Conservation (phyloP, 2,113 vertebrate genomes). For the Amphilophus citrinellus region DNA sequence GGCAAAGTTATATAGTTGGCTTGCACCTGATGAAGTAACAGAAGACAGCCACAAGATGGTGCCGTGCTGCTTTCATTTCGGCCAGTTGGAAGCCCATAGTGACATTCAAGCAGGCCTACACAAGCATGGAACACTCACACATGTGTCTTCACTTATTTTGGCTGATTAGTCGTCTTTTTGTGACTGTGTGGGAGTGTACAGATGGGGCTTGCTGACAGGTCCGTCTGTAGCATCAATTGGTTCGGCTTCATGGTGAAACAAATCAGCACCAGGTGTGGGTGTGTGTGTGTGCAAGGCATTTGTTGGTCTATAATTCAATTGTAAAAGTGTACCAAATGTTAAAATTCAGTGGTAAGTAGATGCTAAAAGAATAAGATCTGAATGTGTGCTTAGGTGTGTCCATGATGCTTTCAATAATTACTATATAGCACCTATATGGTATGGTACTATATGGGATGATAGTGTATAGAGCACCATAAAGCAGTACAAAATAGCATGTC, state of each 20-base stretch:
- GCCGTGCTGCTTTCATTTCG: background rate
- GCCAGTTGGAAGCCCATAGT: background rate
- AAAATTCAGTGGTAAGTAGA: background rate
- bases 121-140: background rate
- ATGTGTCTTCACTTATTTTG: slow-evolving; percentile 30
- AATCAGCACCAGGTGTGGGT: slow-evolving; percentile 9
- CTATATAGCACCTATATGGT: background rate
- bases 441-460: background rate
- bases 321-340: background rate
- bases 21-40: background rate
- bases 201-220: slow-evolving; percentile 8
- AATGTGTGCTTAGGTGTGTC: background rate
- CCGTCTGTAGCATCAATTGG: background rate
- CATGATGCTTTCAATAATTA: background rate
- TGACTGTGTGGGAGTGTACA: background rate
- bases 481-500: background rate
- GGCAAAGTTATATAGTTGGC: background rate
- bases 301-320: background rate
- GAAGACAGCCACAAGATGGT: slow-evolving; percentile 45
- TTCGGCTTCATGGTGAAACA: background rate
- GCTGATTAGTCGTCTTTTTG: background rate
- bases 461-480: background rate
- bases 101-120: background rate
- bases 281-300: background rate
- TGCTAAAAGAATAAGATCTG: background rate